Evolutionary conservation across 2,888 invertebrate species (phyloP).

Genomic region (Megalurothrips usitatus): DNA sequence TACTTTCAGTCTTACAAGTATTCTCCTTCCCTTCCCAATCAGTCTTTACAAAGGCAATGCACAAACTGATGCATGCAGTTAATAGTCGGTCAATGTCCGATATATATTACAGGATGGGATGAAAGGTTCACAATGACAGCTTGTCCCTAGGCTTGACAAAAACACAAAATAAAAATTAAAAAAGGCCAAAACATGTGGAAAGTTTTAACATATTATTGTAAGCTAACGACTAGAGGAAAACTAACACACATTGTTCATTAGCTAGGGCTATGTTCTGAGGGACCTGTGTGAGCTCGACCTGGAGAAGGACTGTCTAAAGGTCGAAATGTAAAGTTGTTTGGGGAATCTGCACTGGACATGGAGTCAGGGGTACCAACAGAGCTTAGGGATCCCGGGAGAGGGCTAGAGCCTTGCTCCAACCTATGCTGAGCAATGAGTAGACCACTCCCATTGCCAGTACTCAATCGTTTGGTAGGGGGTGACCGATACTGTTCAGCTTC

Average conservation of each 20-base stretch:
- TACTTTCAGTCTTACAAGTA: conserved; percentile 20
- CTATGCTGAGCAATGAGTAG: conserved; percentile 45
- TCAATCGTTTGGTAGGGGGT: conserved; percentile 49
- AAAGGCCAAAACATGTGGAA: background rate
- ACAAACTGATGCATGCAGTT: background rate
- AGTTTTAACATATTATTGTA: background rate
- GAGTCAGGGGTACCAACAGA: conserved; percentile 59
- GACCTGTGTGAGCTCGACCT: background rate
- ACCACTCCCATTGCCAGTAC: conserved; percentile 45
- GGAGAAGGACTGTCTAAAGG: conserved; percentile 51
- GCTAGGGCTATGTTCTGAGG: conserved; percentile 5
- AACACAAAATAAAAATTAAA: no score
- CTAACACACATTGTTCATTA: conserved; percentile 15
- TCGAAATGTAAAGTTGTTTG: conserved; percentile 52
- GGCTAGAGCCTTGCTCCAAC: conserved; percentile 45
- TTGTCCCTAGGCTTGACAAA: background rate
- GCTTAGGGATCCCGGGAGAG: conserved; percentile 53
- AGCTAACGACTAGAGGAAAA: conserved; percentile 2
- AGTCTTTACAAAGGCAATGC: background rate
- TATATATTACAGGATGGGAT: background rate
- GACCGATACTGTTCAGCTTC: conserved; percentile 46
- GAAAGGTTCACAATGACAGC: background rate
- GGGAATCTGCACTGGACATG: conserved; percentile 57
- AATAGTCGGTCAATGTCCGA: background rate
- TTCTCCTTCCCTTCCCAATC: background rate